Evolutionary conservation across 2,113 vertebrate genomes (phyloP).

Genomic region (Bambusicola thoracicus): DNA sequence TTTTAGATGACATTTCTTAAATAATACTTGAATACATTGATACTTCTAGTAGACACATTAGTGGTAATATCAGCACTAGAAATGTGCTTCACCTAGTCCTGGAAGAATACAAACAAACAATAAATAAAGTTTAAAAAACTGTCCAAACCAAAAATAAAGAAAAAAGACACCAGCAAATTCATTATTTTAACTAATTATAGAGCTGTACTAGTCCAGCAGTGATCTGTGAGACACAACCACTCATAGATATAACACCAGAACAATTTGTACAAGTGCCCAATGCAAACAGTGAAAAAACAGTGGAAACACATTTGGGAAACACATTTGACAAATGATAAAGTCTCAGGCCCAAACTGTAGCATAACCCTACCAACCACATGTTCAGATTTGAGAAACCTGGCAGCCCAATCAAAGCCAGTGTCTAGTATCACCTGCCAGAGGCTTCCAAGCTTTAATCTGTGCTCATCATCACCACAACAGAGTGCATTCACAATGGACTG

Average conservation of each 20-base stretch:
- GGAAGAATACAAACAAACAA: not conserved
- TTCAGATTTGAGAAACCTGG: not conserved
- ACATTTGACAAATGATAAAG: not conserved
- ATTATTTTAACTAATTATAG: not conserved
- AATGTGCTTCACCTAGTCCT: not conserved
- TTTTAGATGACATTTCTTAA: not conserved
- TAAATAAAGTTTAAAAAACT: not conserved
- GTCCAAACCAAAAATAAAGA: not conserved
- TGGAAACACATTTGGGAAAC: not conserved
- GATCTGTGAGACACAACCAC: not conserved
- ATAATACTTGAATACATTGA: not conserved
- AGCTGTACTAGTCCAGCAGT: not conserved
- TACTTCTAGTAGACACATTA: not conserved
- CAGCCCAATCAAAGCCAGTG: not conserved
- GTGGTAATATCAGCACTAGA: not conserved
- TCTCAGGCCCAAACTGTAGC: not conserved
- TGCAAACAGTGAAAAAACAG: rapidly evolving
- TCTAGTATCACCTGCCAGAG: not conserved
- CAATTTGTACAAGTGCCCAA: not conserved
- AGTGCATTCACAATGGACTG: not conserved
- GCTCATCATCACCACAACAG: not conserved
- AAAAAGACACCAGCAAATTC: not conserved
- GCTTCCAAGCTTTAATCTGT: not conserved
- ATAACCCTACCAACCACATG: rapidly evolving
- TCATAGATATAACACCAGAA: rapidly evolving